Evolutionary conservation across 2,888 invertebrate genomes (phyloP).

Genomic region (Sericinus montela): DNA sequence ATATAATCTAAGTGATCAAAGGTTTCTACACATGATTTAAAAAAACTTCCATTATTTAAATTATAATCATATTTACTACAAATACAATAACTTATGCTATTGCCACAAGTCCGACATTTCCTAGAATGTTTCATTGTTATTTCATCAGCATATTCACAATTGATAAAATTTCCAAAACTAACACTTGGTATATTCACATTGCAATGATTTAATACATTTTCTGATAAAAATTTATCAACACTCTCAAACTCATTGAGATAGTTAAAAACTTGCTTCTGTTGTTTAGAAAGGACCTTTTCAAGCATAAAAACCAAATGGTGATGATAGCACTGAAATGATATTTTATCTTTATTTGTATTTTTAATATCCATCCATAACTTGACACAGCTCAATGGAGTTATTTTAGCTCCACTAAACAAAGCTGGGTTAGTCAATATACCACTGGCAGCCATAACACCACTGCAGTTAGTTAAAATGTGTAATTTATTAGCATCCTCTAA

Average conservation of each 20-base stretch:
- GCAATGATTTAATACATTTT: conserved; percentile 64
- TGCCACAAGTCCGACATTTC: conserved; percentile 64
- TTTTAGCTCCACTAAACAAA: conserved; percentile 85
- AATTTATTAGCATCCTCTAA: conserved; percentile 85
- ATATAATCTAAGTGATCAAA: conserved; percentile 59
- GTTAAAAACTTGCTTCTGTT: conserved; percentile 89
- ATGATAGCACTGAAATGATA: conserved; percentile 92
- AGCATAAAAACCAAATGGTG: conserved; percentile 98
- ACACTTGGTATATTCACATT: conserved; percentile 39
- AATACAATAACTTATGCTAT: conserved; percentile 57
- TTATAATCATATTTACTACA: conserved; percentile 55
- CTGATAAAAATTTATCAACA: conserved; percentile 85
- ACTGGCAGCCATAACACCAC: conserved; percentile 96
- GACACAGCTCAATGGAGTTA: conserved; percentile 87
- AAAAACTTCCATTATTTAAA: conserved; percentile 52
- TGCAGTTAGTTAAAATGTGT: conserved; percentile 82
- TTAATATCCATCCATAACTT: conserved; percentile 89
- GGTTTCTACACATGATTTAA: conserved; percentile 49
- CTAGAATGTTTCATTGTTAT: conserved; percentile 59
- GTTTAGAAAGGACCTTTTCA: conserved; percentile 86
- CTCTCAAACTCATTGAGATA: conserved; percentile 82
- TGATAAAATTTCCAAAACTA: conserved; percentile 47
- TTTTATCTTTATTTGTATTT: conserved; percentile 77
- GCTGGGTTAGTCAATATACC: conserved; percentile 95
- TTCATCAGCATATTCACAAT: conserved; percentile 59